Evolutionary conservation across 2,888 invertebrate species (phyloP), one percentile per base, ranked within the genome.

Genomic region (Dynastes maya): DNA sequence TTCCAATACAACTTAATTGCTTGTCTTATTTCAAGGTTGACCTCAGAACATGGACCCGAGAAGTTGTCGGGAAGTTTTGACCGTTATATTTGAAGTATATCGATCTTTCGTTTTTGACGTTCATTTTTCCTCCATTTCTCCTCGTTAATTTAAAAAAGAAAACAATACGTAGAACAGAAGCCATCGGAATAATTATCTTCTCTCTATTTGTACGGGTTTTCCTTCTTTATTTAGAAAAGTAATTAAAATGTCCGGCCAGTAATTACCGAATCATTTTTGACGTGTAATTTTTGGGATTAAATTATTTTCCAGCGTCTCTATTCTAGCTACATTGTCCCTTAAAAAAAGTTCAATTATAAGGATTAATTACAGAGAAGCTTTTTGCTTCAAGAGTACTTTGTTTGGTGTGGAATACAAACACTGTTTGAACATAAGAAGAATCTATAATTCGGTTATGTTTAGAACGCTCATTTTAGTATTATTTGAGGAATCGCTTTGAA

Each of bases 1-100:
- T 74, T 74, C 72, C 61, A 45, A 61, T 61, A 74, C 61, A 63
- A 61, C 72, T 45, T 74, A 74, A 74, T 74, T 74, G 61, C 40
- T 74, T 74, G 72, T 74, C 45, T 74, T 74, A 61, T 74, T 74
- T 74, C 72, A 74, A 74, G 72, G 72, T 74, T 74, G 61, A 74
- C 45, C 58, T 61, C 61, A 13, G 58, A 72, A n/a, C 22, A 37
- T 58, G 22, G 45, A 61, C 45, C 61, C 45, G 22, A 27, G 37
- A 74, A 61, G 40, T 74, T 45, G 40, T 58, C 45, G 29, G 29
- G 61, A 74, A 74, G 61, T 74, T 74, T 74, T 49, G 72, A 61
- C 58, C 45, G 61, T 61, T 74, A 63, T 45, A 74, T 61, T 74
- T 74, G 40, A 61, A 40, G 61, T 32, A 63, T 61, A 74, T 74